Base-by-base conservation (phyloP, 2,797 vertebrate genomes). In the Brotula barbata region DNA sequence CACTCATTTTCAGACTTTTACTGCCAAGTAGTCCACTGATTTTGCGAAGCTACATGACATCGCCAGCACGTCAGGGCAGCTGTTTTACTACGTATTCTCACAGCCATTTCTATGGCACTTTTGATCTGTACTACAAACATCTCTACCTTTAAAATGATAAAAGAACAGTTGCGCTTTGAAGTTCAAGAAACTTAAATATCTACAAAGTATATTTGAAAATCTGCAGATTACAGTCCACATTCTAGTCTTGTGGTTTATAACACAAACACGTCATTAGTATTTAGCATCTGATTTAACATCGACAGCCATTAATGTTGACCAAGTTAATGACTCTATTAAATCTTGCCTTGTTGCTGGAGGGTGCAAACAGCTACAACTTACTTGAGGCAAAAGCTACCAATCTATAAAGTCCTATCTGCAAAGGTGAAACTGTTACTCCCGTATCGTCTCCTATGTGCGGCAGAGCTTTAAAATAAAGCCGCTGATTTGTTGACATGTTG, bases 401-500 rank as follows among this genome's bases (percentile, higher is more conserved):
- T 16, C 16, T 19, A 19, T 17, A 20, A 19, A 43, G 19, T 43
- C 17, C 41, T 5, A 20, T 43, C 41, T 20, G 17, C 41, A 11
- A 12, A 20, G 13, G 4, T 40, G 6, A 34, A 28, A 53, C n/a
- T 23, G 59, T 12, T 42, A 17, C 66, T 55, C 15, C 33, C 43
- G 19, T 44, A 8, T 20, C 42, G 8, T 21, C 33, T 47, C 6
- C 25, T 73, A 25, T 68, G 54, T 62, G 52, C 41, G 21, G 22
- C 20, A 16, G 31, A 63, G 22, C 52, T n/a, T 62, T 54, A 53
- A 64, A 71, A 57, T 71, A 61, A 65, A 68, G 60, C 23, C 51
- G 36, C 44, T 49, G 53, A 72, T 73, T 75, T 75, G 69, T 67
- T 77, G 79, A 84, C 75, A 50, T 41, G 3, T 50, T 58, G 75